Conservation (phyloP, 2,797 vertebrate species). For the Paedocypris micromegethes region DNA sequence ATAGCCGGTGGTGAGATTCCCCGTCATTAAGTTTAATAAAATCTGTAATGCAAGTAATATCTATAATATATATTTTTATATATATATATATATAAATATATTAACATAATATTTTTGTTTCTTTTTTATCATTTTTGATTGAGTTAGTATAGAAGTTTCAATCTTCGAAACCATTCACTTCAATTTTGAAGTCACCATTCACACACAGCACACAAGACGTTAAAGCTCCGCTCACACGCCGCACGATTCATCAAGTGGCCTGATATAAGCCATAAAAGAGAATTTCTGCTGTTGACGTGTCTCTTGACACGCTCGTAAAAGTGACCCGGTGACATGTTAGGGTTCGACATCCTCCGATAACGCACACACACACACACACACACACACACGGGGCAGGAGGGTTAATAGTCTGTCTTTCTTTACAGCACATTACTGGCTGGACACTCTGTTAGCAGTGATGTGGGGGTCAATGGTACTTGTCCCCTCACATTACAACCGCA, state of each 20-base stretch:
- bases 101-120: too few species aligned
- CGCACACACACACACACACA: constrained; percentile 20
- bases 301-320: constrained; percentile 52
- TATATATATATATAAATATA: too few species aligned
- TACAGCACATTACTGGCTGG: constrained; percentile 63
- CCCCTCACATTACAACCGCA: constrained; percentile 66
- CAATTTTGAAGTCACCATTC: neutral
- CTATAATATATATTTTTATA: too few species aligned
- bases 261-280: constrained; percentile 54
- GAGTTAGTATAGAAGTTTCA: too few species aligned
- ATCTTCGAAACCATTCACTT: too few species aligned
- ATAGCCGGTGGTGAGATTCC: too few species aligned
- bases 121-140: too few species aligned
- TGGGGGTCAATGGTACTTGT: constrained; percentile 65
- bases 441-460: constrained; percentile 69
- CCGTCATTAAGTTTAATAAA: too few species aligned
- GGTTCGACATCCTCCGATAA: constrained; percentile 42
- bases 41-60: too few species aligned
- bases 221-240: constrained; percentile 9
- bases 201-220: constrained; percentile 8
- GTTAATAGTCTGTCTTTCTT: constrained; percentile 72
- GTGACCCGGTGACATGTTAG: constrained; percentile 51
- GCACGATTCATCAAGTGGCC: constrained; percentile 31
- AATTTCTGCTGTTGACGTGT: constrained; percentile 35
- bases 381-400: constrained; percentile 52